Evolutionary conservation across 1,140 invertebrate genomes (phyloP).

Genomic region (Lepidurus arcticus): DNA sequence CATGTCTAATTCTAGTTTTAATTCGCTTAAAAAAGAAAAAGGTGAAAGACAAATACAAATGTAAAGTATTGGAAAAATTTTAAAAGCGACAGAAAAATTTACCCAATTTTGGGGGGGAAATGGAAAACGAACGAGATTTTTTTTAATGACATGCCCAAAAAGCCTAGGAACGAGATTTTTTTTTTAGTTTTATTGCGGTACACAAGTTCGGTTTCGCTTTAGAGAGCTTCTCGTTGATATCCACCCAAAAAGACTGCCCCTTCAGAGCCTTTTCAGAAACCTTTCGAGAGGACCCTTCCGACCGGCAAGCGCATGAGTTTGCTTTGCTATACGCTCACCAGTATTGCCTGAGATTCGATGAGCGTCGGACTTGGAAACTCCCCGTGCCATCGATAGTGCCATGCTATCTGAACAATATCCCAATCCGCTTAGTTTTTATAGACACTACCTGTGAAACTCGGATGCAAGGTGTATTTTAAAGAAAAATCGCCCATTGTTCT

Average conservation of each 20-base stretch:
- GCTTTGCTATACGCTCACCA: neutral
- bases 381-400: neutral
- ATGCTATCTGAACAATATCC: neutral
- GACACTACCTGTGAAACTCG: too few species aligned
- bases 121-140: neutral
- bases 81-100: neutral
- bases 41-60: neutral
- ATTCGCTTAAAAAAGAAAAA: neutral
- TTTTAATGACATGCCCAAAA: neutral
- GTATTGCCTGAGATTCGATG: constrained; percentile 21
- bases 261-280: too few species aligned
- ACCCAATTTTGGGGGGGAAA: neutral
- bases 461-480: too few species aligned
- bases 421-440: too few species aligned
- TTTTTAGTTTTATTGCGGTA: too few species aligned
- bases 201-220: too few species aligned
- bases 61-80: neutral
- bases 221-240: too few species aligned
- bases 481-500: too few species aligned
- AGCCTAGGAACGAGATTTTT: too few species aligned
- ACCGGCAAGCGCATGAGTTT: neutral
- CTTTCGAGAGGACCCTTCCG: too few species aligned
- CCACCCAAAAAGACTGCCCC: too few species aligned
- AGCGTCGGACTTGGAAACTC: neutral
- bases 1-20: neutral